These are phyloP conservation scores for Meloidogyne hapla DNA, from an alignment of 1,140 invertebrate genomes.

Conservation along the genomic window DNA sequence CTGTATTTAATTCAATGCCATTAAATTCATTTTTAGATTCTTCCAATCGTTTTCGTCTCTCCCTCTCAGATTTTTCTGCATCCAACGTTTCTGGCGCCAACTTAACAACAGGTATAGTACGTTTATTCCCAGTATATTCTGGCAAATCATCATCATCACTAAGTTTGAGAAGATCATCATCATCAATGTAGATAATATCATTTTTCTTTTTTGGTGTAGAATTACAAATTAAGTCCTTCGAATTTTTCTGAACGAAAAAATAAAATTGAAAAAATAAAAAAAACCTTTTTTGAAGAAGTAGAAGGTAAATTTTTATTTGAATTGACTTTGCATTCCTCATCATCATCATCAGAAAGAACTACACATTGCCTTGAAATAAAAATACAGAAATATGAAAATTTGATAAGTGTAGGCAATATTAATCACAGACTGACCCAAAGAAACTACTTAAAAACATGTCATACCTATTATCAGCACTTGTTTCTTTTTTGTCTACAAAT, in stretches of 20 bases:
- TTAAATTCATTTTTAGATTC: conserved; percentile 77
- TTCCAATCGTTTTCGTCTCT: conserved; percentile 75
- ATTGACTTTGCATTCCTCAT: not conserved
- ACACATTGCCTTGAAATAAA: not conserved
- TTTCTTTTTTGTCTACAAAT: not conserved
- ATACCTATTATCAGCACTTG: not conserved
- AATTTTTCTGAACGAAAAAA: not conserved
- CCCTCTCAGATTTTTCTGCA: conserved; percentile 80
- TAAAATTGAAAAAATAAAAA: not conserved
- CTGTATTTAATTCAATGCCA: conserved; percentile 58
- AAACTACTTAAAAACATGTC: not conserved
- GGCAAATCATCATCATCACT: not conserved
- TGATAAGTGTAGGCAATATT: too few relatives aligned
- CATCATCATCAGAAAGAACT: not conserved
- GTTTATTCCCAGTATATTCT: not conserved
- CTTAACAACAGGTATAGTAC: conserved; percentile 22
- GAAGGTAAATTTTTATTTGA: not conserved
- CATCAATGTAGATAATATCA: not conserved
- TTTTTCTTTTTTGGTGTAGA: not conserved
- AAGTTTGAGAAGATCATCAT: not conserved
- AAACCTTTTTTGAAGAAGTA: not conserved
- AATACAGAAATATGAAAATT: too few relatives aligned
- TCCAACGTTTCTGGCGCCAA: conserved; percentile 74
- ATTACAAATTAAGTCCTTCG: not conserved
- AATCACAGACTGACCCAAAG: too few relatives aligned